phyloP scores from a whole-genome alignment of 2,113 vertebrate species.

The Ochotona princeps region DNA sequence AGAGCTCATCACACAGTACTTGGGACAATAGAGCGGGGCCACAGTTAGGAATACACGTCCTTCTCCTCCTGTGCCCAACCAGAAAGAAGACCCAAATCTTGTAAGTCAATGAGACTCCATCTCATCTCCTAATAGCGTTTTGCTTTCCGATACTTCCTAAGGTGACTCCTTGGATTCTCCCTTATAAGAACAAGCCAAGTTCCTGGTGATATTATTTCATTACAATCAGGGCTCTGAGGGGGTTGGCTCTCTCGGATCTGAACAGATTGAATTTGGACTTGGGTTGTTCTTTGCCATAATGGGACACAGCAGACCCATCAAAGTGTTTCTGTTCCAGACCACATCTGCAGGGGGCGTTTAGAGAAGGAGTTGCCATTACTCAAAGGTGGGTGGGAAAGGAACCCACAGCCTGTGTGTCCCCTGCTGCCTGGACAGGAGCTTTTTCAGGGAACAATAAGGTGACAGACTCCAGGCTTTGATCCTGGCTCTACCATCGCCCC shows the following conservation, averaged over 20 bases:
- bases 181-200: not conserved
- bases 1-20: not conserved
- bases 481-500: not conserved
- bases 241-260: not conserved
- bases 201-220: too few species aligned
- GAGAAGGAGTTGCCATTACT: not conserved
- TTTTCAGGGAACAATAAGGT: not conserved
- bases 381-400: not conserved
- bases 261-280: not conserved
- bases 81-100: not conserved
- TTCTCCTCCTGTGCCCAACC: not conserved
- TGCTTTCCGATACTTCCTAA: not conserved
- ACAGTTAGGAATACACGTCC: too few species aligned
- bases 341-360: not conserved
- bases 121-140: not conserved
- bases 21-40: too few species aligned
- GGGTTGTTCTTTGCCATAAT: not conserved
- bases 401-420: not conserved
- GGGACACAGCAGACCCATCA: not conserved
- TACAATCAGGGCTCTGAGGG: too few species aligned
- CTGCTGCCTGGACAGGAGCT: not conserved
- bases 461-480: not conserved
- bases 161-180: not conserved
- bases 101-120: not conserved
- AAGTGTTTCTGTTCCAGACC: not conserved